Conservation (phyloP, 2,113 vertebrate species). For the Tilapia sparmanii region DNA sequence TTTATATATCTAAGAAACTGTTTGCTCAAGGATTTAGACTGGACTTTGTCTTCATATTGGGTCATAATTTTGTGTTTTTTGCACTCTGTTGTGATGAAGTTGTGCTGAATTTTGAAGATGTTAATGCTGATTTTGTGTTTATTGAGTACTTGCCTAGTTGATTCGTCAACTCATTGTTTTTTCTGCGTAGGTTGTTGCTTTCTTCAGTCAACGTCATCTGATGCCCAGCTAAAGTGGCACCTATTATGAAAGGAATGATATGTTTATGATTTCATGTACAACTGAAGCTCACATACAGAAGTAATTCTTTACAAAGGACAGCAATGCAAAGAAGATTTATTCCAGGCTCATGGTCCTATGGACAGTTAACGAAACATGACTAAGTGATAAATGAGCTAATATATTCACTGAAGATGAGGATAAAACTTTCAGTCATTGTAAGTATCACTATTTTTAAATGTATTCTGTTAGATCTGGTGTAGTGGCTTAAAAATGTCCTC, state of each 20-base stretch:
- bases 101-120: neutral
- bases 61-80: neutral
- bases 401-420: neutral
- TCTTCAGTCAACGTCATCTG: accelerated
- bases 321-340: neutral
- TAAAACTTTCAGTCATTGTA: neutral
- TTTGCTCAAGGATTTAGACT: neutral
- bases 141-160: neutral
- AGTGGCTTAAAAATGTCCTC: neutral
- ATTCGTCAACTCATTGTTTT: accelerated
- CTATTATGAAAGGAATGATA: neutral
- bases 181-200: accelerated
- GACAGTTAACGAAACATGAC: neutral
- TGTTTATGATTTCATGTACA: neutral
- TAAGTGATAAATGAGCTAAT: neutral
- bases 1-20: neutral
- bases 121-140: neutral
- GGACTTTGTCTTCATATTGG: neutral
- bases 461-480: neutral
- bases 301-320: neutral
- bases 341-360: neutral
- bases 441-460: neutral
- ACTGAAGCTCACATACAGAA: neutral
- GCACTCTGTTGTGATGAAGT: neutral
- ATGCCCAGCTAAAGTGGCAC: accelerated